Percentiles rank a stretch among this genome's conserved stretches.
phyloP scores from a whole-genome alignment of 2,888 invertebrate species.

The Agrotis puta region DNA sequence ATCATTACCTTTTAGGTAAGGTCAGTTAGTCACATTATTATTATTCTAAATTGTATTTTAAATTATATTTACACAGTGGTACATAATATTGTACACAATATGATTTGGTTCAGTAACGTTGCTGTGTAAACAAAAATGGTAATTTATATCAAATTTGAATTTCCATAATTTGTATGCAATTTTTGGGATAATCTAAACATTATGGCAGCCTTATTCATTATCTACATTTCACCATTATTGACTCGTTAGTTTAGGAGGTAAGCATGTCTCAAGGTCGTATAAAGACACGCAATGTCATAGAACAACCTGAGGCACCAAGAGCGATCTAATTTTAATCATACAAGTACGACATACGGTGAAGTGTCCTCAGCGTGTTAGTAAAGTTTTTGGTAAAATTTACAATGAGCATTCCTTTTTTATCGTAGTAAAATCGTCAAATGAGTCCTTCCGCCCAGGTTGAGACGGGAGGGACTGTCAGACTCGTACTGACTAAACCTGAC shows the following conservation, averaged over 20 bases:
- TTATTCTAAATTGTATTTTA: not conserved
- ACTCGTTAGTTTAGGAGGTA: not conserved
- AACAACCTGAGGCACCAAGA: too few species aligned
- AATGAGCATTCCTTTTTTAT: too few species aligned
- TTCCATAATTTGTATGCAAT: not conserved
- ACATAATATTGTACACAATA: not conserved
- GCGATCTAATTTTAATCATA: too few species aligned
- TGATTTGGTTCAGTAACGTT: conserved; percentile 2
- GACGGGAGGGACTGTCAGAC: too few species aligned
- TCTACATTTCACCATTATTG: conserved; percentile 5
- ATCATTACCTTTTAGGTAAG: not conserved
- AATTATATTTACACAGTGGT: not conserved
- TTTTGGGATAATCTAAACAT: not conserved
- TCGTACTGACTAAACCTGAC: too few species aligned
- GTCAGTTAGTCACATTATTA: not conserved
- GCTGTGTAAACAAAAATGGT: not conserved
- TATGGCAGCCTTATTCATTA: not conserved
- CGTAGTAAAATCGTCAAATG: too few species aligned
- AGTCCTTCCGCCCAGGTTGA: too few species aligned
- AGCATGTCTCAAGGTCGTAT: conserved; percentile 4
- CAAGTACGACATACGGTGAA: too few species aligned
- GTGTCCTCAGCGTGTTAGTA: too few species aligned
- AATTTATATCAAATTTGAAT: not conserved
- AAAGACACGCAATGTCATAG: conserved; percentile 2
- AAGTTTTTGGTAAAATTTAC: too few species aligned